Conservation (phyloP, 2,113 vertebrate genomes). For the Ammospiza nelsoni region DNA sequence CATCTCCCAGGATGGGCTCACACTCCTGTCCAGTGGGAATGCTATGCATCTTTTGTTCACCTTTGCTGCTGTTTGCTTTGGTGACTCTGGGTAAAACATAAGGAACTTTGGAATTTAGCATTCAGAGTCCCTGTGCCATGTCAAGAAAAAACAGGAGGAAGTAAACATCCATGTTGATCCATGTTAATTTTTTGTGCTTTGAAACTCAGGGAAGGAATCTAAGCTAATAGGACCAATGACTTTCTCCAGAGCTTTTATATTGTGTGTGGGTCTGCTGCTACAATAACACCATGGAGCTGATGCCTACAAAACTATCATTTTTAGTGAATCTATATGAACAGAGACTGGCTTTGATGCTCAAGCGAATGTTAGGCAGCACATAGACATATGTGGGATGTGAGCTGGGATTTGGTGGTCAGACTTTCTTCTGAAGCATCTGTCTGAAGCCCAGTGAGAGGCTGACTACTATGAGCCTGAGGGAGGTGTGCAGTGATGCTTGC, state of each 20-base stretch:
- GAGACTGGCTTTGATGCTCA: background rate
- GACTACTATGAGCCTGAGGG: background rate
- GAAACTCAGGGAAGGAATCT: background rate
- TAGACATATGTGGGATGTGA: background rate
- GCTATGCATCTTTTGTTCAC: background rate
- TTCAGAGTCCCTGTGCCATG: fast-evolving
- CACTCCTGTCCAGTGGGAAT: background rate
- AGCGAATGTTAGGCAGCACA: background rate
- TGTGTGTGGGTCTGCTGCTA: background rate
- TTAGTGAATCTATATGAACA: background rate
- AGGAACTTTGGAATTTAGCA: background rate
- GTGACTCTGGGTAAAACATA: background rate
- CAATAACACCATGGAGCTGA: background rate
- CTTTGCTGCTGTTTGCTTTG: background rate
- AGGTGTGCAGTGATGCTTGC: background rate
- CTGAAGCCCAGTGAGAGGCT: background rate
- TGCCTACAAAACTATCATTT: background rate
- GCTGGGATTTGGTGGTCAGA: background rate
- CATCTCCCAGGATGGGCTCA: background rate
- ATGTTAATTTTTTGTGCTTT: background rate
- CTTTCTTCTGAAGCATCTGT: background rate
- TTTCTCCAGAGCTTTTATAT: background rate
- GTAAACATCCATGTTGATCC: background rate
- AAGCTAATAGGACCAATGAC: background rate
- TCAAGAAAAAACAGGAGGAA: background rate